Evolutionary conservation across 2,113 vertebrate genomes (phyloP).

Genomic region (Thamnaconus septentrionalis): DNA sequence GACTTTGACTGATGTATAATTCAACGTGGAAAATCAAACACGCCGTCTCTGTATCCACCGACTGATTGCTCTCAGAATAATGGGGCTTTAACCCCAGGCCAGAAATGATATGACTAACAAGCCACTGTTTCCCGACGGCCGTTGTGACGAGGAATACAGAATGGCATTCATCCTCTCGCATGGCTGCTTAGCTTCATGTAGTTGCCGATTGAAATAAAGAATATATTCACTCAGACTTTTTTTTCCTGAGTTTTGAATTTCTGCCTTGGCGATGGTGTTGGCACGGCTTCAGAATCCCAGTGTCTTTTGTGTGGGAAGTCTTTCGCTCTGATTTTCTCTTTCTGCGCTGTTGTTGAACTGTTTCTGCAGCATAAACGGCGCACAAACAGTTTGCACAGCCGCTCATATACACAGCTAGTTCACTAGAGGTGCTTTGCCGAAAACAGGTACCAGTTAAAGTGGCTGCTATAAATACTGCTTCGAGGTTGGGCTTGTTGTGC

Average conservation of each 20-base stretch:
- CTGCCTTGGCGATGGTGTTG: neutral
- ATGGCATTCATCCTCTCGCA: conserved; percentile 37
- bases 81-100: conserved; percentile 34
- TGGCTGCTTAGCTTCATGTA: conserved; percentile 38
- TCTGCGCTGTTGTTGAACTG: too few species aligned
- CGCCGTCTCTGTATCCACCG: conserved; percentile 47
- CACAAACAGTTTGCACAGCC: too few species aligned
- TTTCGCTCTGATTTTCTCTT: too few species aligned
- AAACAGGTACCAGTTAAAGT: too few species aligned
- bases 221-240: neutral
- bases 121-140: conserved; percentile 22
- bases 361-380: too few species aligned
- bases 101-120: conserved; percentile 42
- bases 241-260: conserved; percentile 18
- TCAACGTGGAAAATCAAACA: conserved; percentile 52
- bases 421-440: too few species aligned
- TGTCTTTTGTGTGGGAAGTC: too few species aligned
- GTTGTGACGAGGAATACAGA: neutral
- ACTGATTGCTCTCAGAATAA: conserved; percentile 25
- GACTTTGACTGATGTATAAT: conserved; percentile 60
- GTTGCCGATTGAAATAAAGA: conserved; percentile 31
- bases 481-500: too few species aligned
- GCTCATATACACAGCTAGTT: too few species aligned
- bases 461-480: too few species aligned
- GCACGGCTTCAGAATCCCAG: too few species aligned